phyloP scores from a whole-genome alignment of 1,140 invertebrate genomes.

The Parasteatoda tepidariorum region DNA sequence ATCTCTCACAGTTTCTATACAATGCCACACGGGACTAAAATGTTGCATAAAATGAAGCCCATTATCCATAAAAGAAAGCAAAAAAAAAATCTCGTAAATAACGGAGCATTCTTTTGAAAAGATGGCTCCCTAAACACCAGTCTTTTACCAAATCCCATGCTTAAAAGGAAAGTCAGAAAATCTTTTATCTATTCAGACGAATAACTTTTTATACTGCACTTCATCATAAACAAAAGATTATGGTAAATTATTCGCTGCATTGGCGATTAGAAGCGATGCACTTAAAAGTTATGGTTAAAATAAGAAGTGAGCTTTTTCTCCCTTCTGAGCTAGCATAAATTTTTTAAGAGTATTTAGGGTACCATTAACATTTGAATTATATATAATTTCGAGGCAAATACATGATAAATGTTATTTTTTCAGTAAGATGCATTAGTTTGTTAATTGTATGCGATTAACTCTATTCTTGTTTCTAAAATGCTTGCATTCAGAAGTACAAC shows the following conservation, averaged over 20 bases:
- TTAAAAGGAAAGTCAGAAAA: background rate
- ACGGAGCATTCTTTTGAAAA: background rate
- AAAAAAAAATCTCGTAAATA: conserved; percentile 13
- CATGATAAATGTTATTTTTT: too few species aligned
- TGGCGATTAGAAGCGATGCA: background rate
- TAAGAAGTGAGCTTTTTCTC: background rate
- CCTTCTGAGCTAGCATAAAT: background rate
- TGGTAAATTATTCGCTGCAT: conserved; percentile 8
- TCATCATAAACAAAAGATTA: conserved; percentile 5
- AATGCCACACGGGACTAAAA: background rate
- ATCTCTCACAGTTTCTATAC: background rate
- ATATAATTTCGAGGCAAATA: too few species aligned
- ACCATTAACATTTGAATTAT: too few species aligned
- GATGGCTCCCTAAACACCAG: background rate
- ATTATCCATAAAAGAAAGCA: background rate
- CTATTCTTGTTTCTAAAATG: too few species aligned
- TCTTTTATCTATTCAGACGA: background rate
- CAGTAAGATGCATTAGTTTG: too few species aligned
- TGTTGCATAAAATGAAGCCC: background rate
- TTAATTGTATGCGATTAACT: too few species aligned
- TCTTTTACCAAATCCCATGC: conserved; percentile 8
- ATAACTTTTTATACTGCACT: background rate
- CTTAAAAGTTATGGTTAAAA: background rate
- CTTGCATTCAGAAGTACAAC: too few species aligned
- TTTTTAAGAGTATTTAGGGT: background rate